These are phyloP conservation scores for Halictus rubicundus DNA, from an alignment of 1,140 invertebrate species.

Conservation along the genomic window DNA sequence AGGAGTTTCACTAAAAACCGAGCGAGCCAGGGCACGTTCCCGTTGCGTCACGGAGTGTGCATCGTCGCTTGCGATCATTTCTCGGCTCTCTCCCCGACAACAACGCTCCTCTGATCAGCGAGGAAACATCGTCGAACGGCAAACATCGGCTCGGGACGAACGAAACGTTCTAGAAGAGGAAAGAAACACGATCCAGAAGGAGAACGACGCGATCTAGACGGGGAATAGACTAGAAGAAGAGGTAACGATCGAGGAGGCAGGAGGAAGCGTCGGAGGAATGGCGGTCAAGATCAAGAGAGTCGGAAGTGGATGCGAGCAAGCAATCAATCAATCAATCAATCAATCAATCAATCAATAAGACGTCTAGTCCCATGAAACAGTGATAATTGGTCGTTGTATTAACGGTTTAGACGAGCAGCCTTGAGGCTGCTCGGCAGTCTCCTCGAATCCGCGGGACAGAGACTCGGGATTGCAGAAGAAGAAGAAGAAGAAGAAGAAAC, in stretches of 20 bases:
- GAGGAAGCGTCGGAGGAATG: neutral
- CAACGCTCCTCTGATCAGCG: neutral
- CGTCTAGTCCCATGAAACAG: conserved; percentile 44
- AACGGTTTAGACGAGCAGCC: neutral
- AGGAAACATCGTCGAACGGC: too few relatives aligned
- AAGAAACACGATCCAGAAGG: too few relatives aligned
- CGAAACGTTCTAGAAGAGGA: too few relatives aligned
- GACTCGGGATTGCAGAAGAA: neutral
- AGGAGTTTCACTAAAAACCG: neutral
- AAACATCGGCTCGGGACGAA: neutral
- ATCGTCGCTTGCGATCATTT: neutral
- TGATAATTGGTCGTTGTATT: conserved; percentile 38
- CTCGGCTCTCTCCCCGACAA: neutral
- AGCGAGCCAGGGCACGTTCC: neutral
- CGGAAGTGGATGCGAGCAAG: neutral
- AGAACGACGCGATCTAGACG: too few relatives aligned
- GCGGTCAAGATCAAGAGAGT: neutral
- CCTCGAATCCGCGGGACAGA: neutral
- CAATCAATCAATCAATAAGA: conserved; percentile 15
- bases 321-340: neutral
- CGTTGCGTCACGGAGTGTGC: neutral
- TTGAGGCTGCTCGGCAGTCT: conserved; percentile 10
- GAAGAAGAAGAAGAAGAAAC: neutral
- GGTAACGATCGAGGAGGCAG: neutral
- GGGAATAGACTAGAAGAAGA: too few relatives aligned